These are phyloP conservation scores for Liolophura sinensis DNA, from an alignment of 1,140 invertebrate species.

Conservation along the genomic window DNA sequence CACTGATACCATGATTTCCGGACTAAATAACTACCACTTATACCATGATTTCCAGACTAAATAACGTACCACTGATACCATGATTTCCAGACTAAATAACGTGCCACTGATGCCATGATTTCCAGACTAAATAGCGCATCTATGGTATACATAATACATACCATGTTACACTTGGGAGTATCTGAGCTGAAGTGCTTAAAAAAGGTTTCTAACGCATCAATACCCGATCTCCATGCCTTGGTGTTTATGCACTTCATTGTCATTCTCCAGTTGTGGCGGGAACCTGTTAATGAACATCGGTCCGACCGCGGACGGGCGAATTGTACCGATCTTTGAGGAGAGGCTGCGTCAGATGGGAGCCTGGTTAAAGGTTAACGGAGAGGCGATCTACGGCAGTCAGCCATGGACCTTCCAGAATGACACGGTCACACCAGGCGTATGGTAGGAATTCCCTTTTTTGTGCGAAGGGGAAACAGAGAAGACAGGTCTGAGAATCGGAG, in stretches of 20 bases:
- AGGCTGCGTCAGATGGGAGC: conserved; percentile 69
- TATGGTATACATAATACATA: background rate
- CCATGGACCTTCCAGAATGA: conserved; percentile 81
- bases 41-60: too few species aligned
- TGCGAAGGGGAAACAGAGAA: conserved; percentile 60
- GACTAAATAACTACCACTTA: too few species aligned
- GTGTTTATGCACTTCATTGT: background rate
- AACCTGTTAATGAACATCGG: conserved; percentile 89
- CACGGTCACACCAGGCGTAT: conserved; percentile 66
- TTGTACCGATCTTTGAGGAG: conserved; percentile 86
- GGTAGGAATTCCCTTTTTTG: conserved; percentile 60
- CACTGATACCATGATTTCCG: too few species aligned
- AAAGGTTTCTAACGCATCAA: background rate
- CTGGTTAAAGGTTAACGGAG: conserved; percentile 83
- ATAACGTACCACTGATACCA: too few species aligned
- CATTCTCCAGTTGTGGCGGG: conserved; percentile 73
- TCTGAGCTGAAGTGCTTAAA: background rate
- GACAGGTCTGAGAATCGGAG: background rate
- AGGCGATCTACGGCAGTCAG: conserved; percentile 80
- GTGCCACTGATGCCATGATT: too few species aligned
- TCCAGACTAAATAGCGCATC: conserved; percentile 53
- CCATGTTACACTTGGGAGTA: background rate
- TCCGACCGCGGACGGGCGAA: conserved; percentile 85
- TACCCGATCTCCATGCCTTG: background rate
- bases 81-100: too few species aligned